These are phyloP conservation scores for Galeruca laticollis DNA, from an alignment of 2,888 invertebrate species.

Conservation along the genomic window DNA sequence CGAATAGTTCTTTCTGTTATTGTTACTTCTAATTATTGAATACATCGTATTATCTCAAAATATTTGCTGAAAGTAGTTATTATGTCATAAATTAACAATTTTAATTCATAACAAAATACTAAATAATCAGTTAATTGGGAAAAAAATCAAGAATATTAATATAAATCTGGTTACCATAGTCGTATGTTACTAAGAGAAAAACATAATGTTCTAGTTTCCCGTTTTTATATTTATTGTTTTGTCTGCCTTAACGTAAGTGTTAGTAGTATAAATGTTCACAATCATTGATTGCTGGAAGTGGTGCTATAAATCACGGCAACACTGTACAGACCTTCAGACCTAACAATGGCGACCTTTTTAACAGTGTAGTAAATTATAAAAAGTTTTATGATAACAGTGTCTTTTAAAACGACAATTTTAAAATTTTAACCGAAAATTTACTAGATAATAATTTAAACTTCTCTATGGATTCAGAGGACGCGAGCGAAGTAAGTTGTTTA, in stretches of 20 bases:
- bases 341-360: slow-evolving; percentile 29
- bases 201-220: neutral
- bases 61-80: neutral
- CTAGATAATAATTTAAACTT: neutral
- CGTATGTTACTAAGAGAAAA: no score
- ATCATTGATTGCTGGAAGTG: slow-evolving; percentile 19
- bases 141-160: neutral
- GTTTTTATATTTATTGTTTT: neutral
- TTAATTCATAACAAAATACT: neutral
- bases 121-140: neutral
- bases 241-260: neutral
- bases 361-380: slow-evolving; percentile 23
- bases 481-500: slow-evolving; percentile 16
- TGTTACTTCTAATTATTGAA: neutral
- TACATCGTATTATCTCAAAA: neutral
- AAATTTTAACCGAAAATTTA: slow-evolving; percentile 15
- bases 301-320: slow-evolving; percentile 2
- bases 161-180: no score
- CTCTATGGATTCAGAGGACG: slow-evolving; percentile 17
- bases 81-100: neutral
- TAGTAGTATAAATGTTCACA: neutral
- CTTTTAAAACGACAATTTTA: slow-evolving; percentile 15
- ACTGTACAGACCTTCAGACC: neutral
- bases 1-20: neutral
- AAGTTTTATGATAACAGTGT: slow-evolving; percentile 27